A percentile compares a stretch with the other conserved stretches of the same genome.
Evolutionary conservation across 1,140 invertebrate species (phyloP).

Genomic region (Pygmarrhopalites habei): DNA sequence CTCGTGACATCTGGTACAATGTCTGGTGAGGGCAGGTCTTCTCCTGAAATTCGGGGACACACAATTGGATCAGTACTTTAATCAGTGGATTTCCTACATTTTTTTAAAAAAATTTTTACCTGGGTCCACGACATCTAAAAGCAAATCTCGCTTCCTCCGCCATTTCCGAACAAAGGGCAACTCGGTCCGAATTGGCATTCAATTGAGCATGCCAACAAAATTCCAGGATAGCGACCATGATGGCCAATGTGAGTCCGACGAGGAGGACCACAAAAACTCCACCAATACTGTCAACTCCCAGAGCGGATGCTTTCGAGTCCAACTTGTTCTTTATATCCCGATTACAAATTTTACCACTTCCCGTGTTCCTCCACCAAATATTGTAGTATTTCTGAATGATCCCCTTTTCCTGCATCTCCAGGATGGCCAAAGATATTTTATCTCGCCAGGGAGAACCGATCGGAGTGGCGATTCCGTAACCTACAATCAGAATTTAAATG

Average conservation of each 20-base stretch:
- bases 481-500: conserved; percentile 42
- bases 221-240: conserved; percentile 68
- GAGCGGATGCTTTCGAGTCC: conserved; percentile 64
- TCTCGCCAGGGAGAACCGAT: conserved; percentile 66
- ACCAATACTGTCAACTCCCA: conserved; percentile 84
- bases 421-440: conserved; percentile 64
- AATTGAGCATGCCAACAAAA: conserved; percentile 73
- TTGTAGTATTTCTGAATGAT: conserved; percentile 61
- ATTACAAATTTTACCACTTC: conserved; percentile 52
- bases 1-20: conserved; percentile 56
- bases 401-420: conserved; percentile 68
- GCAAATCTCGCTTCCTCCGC: conserved; percentile 70
- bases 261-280: conserved; percentile 88
- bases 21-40: conserved; percentile 54
- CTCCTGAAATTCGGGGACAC: too few relatives aligned
- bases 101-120: background rate
- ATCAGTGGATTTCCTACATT: too few relatives aligned
- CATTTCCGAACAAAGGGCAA: conserved; percentile 75
- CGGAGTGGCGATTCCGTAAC: conserved; percentile 57
- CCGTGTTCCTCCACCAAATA: conserved; percentile 67
- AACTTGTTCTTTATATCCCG: conserved; percentile 55
- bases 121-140: conserved; percentile 41
- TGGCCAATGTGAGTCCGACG: conserved; percentile 63
- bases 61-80: too few relatives aligned
- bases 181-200: conserved; percentile 57